Evolutionary conservation across 1,140 invertebrate species (phyloP).

Genomic region (Pinna nobilis): DNA sequence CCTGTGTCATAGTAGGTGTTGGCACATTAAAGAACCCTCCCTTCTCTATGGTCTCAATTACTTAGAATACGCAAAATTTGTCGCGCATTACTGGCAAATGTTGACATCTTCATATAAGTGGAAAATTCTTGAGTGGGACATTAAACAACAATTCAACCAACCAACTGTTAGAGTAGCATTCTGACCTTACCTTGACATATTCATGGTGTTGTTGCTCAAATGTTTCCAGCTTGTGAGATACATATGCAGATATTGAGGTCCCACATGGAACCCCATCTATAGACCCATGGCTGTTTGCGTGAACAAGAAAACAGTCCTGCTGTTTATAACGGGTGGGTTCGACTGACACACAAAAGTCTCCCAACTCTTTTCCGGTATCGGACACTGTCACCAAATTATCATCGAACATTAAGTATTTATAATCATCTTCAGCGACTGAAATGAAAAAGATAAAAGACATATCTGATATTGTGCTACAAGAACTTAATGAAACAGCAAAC

Average conservation of each 20-base stretch:
- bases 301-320: slow-evolving; percentile 71
- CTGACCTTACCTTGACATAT: slow-evolving; percentile 70
- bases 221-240: slow-evolving; percentile 71
- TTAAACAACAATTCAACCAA: too few relatives aligned
- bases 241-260: slow-evolving; percentile 72
- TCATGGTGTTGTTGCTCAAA: slow-evolving; percentile 74
- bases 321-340: slow-evolving; percentile 63
- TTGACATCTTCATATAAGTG: too few relatives aligned
- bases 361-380: slow-evolving; percentile 72
- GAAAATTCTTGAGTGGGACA: too few relatives aligned
- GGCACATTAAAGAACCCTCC: too few relatives aligned
- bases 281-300: slow-evolving; percentile 73
- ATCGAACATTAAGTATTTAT: slow-evolving; percentile 71
- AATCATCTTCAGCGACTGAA: slow-evolving; percentile 68
- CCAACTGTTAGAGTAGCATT: background rate
- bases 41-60: too few relatives aligned
- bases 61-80: background rate
- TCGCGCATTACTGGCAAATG: too few relatives aligned
- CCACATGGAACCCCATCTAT: slow-evolving; percentile 74
- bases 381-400: slow-evolving; percentile 72
- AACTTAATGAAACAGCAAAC: too few relatives aligned
- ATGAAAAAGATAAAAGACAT: too few relatives aligned
- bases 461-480: background rate
- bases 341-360: slow-evolving; percentile 71
- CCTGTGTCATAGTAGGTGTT: too few relatives aligned